Evolutionary conservation across 2,888 invertebrate species (phyloP).

Genomic region (Agelastica alni): DNA sequence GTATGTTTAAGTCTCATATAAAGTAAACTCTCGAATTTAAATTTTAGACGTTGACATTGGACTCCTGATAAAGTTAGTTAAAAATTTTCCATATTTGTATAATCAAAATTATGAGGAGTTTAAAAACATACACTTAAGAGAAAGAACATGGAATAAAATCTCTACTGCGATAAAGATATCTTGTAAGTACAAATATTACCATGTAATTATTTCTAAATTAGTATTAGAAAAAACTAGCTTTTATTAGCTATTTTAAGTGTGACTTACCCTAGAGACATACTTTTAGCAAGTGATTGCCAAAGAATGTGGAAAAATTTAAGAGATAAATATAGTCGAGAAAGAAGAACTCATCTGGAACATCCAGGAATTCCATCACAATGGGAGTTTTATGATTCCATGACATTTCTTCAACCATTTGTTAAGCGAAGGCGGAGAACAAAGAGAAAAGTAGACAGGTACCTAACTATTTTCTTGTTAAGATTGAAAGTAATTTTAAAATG

Average conservation of each 20-base stretch:
- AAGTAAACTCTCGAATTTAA: neutral
- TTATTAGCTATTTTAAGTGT: neutral
- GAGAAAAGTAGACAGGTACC: neutral
- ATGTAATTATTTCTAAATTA: neutral
- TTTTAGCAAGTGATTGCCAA: constrained; percentile 24
- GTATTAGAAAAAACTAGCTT: neutral
- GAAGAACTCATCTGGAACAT: constrained; percentile 3
- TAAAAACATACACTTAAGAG: constrained; percentile 18
- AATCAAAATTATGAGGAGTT: constrained; percentile 19
- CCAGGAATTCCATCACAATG: constrained; percentile 13
- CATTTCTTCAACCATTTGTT: constrained; percentile 21
- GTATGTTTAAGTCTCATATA: neutral
- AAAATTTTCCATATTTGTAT: constrained; percentile 25
- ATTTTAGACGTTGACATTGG: constrained; percentile 28
- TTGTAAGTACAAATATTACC: neutral
- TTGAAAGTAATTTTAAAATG: neutral
- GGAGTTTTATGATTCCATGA: constrained; percentile 27
- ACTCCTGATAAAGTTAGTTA: constrained; percentile 23
- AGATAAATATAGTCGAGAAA: constrained; percentile 24
- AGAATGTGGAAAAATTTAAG: constrained; percentile 27
- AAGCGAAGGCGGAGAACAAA: constrained; percentile 16
- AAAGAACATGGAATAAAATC: constrained; percentile 26
- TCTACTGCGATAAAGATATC: neutral
- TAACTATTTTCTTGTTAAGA: neutral
- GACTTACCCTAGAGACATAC: neutral